A percentile compares a stretch with the other conserved stretches of the same genome.
These are phyloP conservation scores for Cynopterus brachyotis DNA, from an alignment of 2,113 vertebrate genomes.

Conservation along the genomic window DNA sequence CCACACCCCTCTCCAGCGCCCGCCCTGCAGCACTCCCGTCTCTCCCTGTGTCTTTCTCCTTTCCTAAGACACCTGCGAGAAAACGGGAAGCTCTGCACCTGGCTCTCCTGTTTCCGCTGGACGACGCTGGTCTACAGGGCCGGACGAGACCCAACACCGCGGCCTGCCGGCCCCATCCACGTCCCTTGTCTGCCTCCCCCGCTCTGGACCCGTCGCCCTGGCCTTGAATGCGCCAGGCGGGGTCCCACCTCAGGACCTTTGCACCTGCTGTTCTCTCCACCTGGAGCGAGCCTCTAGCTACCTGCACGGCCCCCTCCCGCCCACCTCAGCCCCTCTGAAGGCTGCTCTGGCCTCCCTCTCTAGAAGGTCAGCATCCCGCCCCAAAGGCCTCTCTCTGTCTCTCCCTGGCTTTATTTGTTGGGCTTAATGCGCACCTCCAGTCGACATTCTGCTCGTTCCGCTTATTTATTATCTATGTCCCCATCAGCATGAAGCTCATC, in stretches of 20 bases:
- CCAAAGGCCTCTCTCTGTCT: neutral
- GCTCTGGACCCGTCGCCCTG: neutral
- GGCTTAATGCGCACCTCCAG: neutral
- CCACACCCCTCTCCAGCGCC: neutral
- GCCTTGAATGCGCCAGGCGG: neutral
- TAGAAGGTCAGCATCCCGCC: neutral
- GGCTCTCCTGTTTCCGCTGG: neutral
- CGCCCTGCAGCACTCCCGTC: too few species aligned
- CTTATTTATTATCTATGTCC: neutral
- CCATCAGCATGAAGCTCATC: neutral
- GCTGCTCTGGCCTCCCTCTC: neutral
- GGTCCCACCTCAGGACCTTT: neutral
- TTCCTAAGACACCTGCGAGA: neutral
- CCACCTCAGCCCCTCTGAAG: neutral
- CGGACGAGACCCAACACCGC: rapidly evolving
- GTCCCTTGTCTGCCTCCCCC: neutral
- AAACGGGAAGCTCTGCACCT: neutral
- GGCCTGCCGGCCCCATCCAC: neutral
- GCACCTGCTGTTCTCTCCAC: neutral
- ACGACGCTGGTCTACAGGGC: rapidly evolving
- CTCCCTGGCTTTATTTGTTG: neutral
- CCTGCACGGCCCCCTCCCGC: rapidly evolving
- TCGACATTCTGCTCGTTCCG: neutral
- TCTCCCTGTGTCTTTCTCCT: neutral
- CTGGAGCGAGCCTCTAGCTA: neutral